Evolutionary conservation across 2,888 invertebrate species (phyloP), one percentile per base, ranked within the genome.

Genomic region (Dioctria rufipes): DNA sequence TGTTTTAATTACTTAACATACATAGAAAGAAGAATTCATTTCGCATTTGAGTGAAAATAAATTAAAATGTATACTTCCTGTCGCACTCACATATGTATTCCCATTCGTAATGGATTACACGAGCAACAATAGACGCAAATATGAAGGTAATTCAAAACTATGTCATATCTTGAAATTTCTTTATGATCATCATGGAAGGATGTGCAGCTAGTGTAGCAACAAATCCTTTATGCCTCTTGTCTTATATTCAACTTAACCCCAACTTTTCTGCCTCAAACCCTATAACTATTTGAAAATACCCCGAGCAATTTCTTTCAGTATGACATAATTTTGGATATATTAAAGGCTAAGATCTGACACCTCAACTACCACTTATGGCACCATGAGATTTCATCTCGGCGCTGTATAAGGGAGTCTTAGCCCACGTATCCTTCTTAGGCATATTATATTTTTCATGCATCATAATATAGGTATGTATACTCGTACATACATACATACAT

Each of bases 271-370:
- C 73, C 40, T 13, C 73, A 60, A 60, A 73, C 42, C 58, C 58
- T 73, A 73, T 73, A 73, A 73, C 58, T 73, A 58, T 73, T 73
- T 60, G 40, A 58, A 60, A 73, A 42, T 51, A 58, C 73, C 60
- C 58, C 42, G n/a, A 73, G 73, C 73, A 73, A 73, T 71, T 71
- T 71, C 54, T 54, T 71, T 71, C 71, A 51, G 71, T 73, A 73
- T 58, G 73, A 73, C 73, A 73, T 73, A 73, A 73, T 73, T 73
- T 73, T 58, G 73, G 73, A 73, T 73, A 73, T 73, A 73, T 73
- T 73, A 73, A 73, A 73, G 40, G 73, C 73, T 58, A 73, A 73
- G 73, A 73, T 73, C 73, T 73, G 73, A 73, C 73, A 73, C 73
- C 73, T 73, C 73, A 73, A 73, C 73, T 73, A 58, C 73, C 60